Evolutionary conservation across 2,113 vertebrate genomes (phyloP).

Genomic region (Tragelaphus buxtoni): DNA sequence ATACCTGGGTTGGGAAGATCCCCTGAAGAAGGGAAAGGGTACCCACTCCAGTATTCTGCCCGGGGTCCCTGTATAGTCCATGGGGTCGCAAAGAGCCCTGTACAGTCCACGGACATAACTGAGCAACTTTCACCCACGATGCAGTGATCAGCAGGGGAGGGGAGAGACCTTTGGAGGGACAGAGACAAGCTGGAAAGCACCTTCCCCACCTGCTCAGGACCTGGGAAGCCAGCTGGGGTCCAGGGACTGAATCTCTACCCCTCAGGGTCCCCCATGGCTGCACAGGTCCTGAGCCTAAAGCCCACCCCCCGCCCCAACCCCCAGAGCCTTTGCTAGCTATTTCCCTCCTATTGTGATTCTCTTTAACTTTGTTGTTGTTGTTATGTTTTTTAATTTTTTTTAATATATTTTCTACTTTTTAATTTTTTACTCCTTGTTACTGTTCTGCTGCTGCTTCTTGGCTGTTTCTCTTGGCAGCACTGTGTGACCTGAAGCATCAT

Average conservation of each 20-base stretch:
- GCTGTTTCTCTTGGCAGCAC: background rate
- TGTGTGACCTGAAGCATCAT: background rate
- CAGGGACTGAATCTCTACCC: background rate
- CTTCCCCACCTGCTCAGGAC: background rate
- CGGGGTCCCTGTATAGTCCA: no score
- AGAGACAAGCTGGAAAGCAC: background rate
- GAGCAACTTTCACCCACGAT: background rate
- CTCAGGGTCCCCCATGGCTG: background rate
- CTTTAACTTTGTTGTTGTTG: background rate
- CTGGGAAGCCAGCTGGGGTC: background rate
- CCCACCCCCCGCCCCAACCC: accelerated
- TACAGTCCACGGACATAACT: background rate
- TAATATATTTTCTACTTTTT: background rate
- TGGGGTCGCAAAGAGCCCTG: no score
- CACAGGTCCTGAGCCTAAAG: background rate
- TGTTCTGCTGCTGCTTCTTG: background rate
- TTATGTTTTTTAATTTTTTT: background rate
- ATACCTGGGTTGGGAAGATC: background rate
- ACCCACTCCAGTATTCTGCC: background rate
- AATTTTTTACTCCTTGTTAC: background rate
- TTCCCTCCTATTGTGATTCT: background rate
- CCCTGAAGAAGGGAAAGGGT: background rate
- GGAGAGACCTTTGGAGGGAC: background rate
- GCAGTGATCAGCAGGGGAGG: background rate
- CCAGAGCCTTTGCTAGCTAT: background rate